A percentile compares a stretch with the other conserved stretches of the same genome.
Conservation (phyloP, 2,113 vertebrate species). For the Cottus gobio region DNA sequence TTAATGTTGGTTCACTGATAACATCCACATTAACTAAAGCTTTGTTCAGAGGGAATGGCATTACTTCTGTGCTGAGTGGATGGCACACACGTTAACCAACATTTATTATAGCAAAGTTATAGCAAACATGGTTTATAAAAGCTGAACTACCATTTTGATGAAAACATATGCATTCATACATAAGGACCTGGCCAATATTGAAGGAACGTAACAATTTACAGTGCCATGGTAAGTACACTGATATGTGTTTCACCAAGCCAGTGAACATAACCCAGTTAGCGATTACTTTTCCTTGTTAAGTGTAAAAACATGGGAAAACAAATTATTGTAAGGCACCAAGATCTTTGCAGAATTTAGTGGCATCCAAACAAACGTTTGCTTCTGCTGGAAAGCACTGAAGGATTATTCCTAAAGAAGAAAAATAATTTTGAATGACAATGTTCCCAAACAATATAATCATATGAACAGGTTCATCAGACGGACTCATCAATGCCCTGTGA, state of each 20-base stretch:
- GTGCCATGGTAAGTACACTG: background rate
- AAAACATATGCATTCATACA: background rate
- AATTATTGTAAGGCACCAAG: background rate
- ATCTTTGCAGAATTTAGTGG: background rate
- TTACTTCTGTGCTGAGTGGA: background rate
- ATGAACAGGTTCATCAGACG: background rate
- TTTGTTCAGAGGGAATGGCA: background rate
- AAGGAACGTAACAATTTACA: background rate
- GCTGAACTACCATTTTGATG: background rate
- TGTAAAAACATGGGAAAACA: background rate
- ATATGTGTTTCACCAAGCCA: background rate
- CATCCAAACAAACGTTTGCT: background rate
- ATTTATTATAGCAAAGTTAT: background rate
- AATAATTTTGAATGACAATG: background rate
- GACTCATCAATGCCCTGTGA: conserved; percentile 24
- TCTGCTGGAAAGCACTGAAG: background rate
- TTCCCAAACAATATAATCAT: background rate
- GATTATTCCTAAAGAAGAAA: no score
- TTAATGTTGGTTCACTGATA: background rate
- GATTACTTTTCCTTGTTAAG: background rate
- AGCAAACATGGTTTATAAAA: background rate
- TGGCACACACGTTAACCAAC: no score
- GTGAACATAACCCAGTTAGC: background rate
- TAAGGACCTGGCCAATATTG: background rate
- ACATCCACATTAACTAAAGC: background rate